Base-by-base conservation (phyloP, 2,888 invertebrate species). In the Diplazon laetatorius region DNA sequence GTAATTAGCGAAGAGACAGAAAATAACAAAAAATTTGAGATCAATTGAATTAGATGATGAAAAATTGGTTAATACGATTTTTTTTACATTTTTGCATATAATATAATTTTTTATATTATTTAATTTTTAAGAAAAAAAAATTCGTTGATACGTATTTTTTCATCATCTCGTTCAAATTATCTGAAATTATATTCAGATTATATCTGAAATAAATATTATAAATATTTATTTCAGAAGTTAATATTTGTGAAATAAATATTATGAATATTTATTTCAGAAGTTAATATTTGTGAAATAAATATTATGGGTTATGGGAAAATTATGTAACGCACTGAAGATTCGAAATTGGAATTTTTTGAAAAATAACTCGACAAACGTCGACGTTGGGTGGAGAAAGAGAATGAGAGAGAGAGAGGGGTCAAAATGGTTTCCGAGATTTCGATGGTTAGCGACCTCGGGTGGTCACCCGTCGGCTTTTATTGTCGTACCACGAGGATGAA, bases 351-450 rank as follows among this genome's bases (percentile, higher is more conserved):
- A 16, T 18, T n/a, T n/a, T n/a, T n/a, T n/a, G 18, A 20, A 42
- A 62, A 44, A 62, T 22, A 62, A 44, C 14, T n/a, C 14, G 10
- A 4, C 10, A 25, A 44, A 18, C 60, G 14, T 60, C 42, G 60
- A 60, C 44, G 60, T n/a, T 37, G 22, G 25, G 39, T 46, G 52
- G 55, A 37, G n/a, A n/a, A n/a, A n/a, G n/a, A n/a, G n/a, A n/a
- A n/a, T n/a, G n/a, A n/a, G 46, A 69, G 62, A 55, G 62, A 46
- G 62, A 44, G 52, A 55, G 37, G 44, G 62, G 62, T 46, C 46
- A 46, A 52, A 44, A 74, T 37, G 42, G 20, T 48, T 75, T 6
- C 16, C 10, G 48, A 35, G 20, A 48, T 35, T 14, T 30, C 50
- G 63, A 70, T 57, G 63, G 63, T 50, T 35, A 20, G 30, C 1